Evolutionary conservation across 2,797 vertebrate species (phyloP), one percentile per base, ranked within the genome.

Genomic region (Cyclura pinguis): DNA sequence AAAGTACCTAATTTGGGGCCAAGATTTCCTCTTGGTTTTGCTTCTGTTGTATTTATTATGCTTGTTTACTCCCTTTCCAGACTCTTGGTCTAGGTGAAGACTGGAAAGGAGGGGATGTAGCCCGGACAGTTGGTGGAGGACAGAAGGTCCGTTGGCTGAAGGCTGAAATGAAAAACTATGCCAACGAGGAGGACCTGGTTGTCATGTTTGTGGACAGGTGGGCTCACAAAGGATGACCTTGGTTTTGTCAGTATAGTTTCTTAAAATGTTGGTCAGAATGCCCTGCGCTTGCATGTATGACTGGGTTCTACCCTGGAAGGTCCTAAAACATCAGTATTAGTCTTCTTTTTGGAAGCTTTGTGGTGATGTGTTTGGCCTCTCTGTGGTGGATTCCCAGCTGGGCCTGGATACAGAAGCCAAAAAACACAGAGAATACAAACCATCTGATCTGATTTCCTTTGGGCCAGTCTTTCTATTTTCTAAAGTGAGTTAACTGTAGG

Each of bases 111-210:
- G 29, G 98, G 93, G 82, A 98, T 97, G 94, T 98, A 93, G 82
- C 97, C 80, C 89, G 98, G 94, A 50, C 98, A 80, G 90, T 98
- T 83, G 62, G 97, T 12, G 98, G 98, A 67, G 98, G 98, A 10
- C 98, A 99, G 97, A 99, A 99, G 94, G 98, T 99, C 59, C 95
- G 98, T 47, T 98, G 98, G 98, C 88, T 99, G 92, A 98, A 98
- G 95, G 97, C 96, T 22, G 98, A 98, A 93, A 97, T 99, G 92
- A 96, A 97, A 82, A 98, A 97, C 91, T 94, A 98, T 2, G 93
- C 96, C 0, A 96, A 97, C 22, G 94, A 94, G 13, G 93, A 96
- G 27, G 97, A 98, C 81, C 92, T 97, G 92, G 94, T 98, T 4
- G 42, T 99, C 94, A 95, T 99, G 96, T 98, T 99, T 72, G 98